Conservation (phyloP, 2,797 vertebrate species). For the Petrocephalus schoutedeni region DNA sequence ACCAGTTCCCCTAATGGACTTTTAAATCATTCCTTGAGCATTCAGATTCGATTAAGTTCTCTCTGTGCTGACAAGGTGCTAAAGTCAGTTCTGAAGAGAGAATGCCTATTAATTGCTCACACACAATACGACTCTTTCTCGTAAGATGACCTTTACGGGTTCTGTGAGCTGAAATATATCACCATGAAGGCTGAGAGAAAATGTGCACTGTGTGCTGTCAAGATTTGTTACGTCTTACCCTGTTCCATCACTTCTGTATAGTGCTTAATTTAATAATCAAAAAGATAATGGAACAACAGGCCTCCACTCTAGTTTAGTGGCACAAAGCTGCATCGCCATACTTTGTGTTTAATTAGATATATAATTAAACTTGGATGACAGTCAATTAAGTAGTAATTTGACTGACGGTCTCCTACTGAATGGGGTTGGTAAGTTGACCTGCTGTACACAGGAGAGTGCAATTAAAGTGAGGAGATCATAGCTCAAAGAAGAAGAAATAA, state of each 20-base stretch:
- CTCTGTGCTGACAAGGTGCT: not conserved
- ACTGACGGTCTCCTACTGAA: slow-evolving; percentile 55
- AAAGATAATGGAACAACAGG: slow-evolving; percentile 38
- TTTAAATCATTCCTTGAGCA: slow-evolving; percentile 14
- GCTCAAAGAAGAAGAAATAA: not conserved
- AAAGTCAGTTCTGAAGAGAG: slow-evolving; percentile 7
- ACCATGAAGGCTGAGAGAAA: not conserved
- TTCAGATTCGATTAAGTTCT: slow-evolving; percentile 13
- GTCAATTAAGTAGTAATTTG: slow-evolving; percentile 59
- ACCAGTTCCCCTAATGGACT: slow-evolving; percentile 16
- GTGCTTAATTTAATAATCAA: slow-evolving; percentile 13
- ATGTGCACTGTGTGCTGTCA: not conserved
- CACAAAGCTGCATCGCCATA: slow-evolving; percentile 38
- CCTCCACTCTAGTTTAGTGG: not conserved
- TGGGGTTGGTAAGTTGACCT: slow-evolving; percentile 39
- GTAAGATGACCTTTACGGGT: slow-evolving; percentile 13
- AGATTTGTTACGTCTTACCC: not conserved
- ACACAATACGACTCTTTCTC: not conserved
- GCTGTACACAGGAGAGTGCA: slow-evolving; percentile 30
- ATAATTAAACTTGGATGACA: slow-evolving; percentile 60
- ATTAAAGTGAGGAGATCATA: slow-evolving; percentile 1
- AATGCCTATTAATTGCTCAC: slow-evolving; percentile 3
- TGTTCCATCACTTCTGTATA: not conserved
- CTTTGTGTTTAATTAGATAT: slow-evolving; percentile 63
- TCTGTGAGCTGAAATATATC: not conserved